Percentiles rank a stretch among this genome's conserved stretches.
Evolutionary conservation across 2,888 invertebrate species (phyloP).

Genomic region (Flexamia atlantica): DNA sequence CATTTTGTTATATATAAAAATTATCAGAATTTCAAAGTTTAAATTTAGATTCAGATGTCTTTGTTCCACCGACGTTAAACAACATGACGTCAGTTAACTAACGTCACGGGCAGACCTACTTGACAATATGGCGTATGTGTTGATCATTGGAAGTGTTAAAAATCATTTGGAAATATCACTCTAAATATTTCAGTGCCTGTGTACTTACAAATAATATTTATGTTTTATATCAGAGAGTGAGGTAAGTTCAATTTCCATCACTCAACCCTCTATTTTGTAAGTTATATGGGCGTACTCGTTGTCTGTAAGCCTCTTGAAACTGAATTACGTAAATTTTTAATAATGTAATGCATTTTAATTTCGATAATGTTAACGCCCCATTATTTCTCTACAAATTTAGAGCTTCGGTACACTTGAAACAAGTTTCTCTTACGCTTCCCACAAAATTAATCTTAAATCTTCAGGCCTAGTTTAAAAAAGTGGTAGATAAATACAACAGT

Average conservation of each 20-base stretch:
- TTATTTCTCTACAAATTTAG: too few species aligned
- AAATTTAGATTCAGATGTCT: not conserved
- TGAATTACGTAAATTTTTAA: conserved; percentile 29
- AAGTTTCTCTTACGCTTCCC: too few species aligned
- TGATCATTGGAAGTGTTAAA: conserved; percentile 20
- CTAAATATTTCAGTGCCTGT: not conserved
- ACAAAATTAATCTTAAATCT: too few species aligned
- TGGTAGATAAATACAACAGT: too few species aligned
- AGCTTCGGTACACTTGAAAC: too few species aligned
- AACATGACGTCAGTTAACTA: conserved; percentile 12
- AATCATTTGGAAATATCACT: not conserved
- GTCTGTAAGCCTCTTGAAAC: not conserved
- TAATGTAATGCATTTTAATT: not conserved
- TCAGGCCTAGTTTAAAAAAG: too few species aligned
- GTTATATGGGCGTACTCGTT: not conserved
- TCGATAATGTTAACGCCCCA: too few species aligned
- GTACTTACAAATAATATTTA: not conserved
- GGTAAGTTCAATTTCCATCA: not conserved
- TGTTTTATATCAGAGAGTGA: not conserved
- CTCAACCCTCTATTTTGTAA: not conserved
- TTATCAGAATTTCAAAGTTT: too few species aligned
- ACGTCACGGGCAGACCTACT: conserved; percentile 30
- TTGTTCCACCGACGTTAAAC: not conserved
- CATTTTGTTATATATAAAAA: too few species aligned
- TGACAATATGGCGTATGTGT: conserved; percentile 37